Conservation (phyloP, 2,113 vertebrate genomes). For the Atherinomorus stipes region DNA sequence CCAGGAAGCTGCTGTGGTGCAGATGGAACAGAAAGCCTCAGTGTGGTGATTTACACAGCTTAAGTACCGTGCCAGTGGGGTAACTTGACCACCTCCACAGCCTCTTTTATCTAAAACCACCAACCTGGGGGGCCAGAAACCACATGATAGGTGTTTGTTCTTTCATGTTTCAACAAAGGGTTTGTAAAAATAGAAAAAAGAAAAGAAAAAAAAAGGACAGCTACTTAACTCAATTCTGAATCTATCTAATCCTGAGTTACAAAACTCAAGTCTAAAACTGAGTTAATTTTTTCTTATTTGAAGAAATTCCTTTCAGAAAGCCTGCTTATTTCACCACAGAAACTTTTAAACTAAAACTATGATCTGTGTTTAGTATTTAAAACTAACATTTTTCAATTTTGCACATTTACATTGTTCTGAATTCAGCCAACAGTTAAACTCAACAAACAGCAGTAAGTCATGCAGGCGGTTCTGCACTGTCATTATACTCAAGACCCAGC, state of each 20-base stretch:
- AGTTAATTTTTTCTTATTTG: no score
- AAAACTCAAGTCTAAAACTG: no score
- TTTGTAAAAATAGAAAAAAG: neutral
- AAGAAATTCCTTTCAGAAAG: neutral
- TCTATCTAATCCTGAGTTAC: neutral
- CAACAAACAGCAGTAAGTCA: neutral
- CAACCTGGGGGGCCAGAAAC: conserved; percentile 7
- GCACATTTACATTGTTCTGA: conserved; percentile 10
- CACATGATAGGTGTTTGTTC: conserved; percentile 4
- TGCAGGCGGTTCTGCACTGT: conserved; percentile 21
- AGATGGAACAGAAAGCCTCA: conserved; percentile 69
- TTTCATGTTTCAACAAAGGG: neutral
- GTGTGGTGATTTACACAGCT: conserved; percentile 60
- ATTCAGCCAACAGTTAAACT: conserved; percentile 14
- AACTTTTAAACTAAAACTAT: neutral
- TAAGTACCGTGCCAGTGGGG: conserved; percentile 51
- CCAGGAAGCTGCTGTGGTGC: conserved; percentile 52
- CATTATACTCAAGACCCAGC: conserved; percentile 36
- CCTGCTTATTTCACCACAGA: neutral
- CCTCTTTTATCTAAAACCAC: conserved; percentile 37
- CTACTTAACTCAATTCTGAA: neutral
- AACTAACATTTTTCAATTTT: neutral
- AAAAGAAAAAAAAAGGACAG: neutral
- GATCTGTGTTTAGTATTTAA: neutral
- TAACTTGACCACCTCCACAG: conserved; percentile 39